Evolutionary conservation across 2,888 invertebrate genomes (phyloP).

Genomic region (Napeogenes sylphis): DNA sequence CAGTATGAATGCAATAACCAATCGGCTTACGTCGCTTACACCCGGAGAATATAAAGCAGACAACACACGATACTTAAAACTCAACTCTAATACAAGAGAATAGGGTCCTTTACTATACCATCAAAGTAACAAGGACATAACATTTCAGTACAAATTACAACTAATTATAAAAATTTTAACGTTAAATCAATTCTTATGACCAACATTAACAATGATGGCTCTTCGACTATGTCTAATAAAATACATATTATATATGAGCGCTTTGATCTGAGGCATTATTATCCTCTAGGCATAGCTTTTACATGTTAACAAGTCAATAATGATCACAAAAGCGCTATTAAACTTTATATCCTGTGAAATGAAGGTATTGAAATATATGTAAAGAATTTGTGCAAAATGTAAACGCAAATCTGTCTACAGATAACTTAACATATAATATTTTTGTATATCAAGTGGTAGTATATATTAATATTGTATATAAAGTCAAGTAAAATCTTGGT

Average conservation of each 20-base stretch:
- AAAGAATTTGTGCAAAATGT: conserved; percentile 20
- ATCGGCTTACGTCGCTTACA: conserved; percentile 27
- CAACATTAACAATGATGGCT: conserved; percentile 24
- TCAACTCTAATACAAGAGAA: background rate
- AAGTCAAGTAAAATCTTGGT: too few species aligned
- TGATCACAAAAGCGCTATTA: conserved; percentile 32
- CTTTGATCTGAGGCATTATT: conserved; percentile 31
- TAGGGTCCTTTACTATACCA: background rate
- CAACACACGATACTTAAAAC: conserved; percentile 7
- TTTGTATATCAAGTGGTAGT: too few species aligned
- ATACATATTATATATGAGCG: conserved; percentile 31
- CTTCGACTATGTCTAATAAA: conserved; percentile 32
- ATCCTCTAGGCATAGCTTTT: conserved; percentile 31
- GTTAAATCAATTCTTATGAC: conserved; percentile 32
- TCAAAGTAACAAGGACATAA: background rate
- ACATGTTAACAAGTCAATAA: conserved; percentile 35
- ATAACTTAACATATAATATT: too few species aligned
- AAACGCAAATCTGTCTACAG: background rate
- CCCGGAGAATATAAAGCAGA: conserved; percentile 27
- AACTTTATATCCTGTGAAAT: conserved; percentile 30
- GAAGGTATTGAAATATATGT: conserved; percentile 23
- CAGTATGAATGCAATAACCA: conserved; percentile 27
- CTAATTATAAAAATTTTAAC: conserved; percentile 30
- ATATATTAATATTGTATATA: too few species aligned
- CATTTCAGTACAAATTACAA: conserved; percentile 30